These are phyloP conservation scores for Bombus pascuorum DNA, from an alignment of 1,140 invertebrate genomes.

Conservation along the genomic window DNA sequence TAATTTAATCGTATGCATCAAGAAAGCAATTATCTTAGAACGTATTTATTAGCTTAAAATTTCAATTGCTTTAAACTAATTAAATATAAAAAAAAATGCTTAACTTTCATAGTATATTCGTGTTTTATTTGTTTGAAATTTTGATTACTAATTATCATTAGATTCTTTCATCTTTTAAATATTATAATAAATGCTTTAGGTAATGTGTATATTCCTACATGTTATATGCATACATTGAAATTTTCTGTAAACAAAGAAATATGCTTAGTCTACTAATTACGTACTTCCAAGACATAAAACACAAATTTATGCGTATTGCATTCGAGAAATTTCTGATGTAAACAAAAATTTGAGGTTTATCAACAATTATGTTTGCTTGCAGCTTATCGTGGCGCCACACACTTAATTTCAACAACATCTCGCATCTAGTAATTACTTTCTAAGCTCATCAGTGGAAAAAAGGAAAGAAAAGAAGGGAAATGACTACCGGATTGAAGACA, in stretches of 20 bases:
- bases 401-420: neutral
- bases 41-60: no score
- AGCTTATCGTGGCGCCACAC: constrained; percentile 23
- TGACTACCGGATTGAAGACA: constrained; percentile 61
- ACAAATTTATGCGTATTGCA: neutral
- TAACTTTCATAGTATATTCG: neutral
- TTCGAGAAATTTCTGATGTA: neutral
- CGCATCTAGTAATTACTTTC: neutral
- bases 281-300: no score
- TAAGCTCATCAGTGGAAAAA: neutral
- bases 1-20: no score
- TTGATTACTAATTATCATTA: neutral
- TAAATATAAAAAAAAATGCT: neutral
- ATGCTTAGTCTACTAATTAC: neutral
- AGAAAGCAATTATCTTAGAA: no score
- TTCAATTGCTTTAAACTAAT: no score
- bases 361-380: constrained; percentile 2
- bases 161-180: neutral
- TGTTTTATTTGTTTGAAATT: no score
- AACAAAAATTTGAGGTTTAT: neutral
- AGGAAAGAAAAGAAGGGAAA: neutral
- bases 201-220: neutral
- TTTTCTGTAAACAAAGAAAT: neutral
- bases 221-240: neutral
- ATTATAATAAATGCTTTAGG: neutral